Conservation (phyloP, 2,888 invertebrate species). For the Heliconius erato region DNA sequence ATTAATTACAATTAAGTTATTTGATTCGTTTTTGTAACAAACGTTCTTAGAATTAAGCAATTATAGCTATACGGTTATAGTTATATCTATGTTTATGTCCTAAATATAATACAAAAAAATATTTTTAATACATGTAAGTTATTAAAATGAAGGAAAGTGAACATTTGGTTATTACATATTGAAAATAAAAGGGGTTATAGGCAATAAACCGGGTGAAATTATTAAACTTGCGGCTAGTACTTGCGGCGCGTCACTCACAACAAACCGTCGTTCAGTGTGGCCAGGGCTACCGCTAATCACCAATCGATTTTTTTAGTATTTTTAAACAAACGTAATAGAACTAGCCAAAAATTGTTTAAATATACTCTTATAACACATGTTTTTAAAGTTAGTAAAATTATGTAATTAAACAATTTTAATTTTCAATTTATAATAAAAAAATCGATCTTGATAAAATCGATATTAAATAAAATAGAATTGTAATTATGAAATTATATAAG, state of each 20-base stretch:
- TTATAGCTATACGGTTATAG: too few relatives aligned
- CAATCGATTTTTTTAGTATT: slow-evolving; percentile 19
- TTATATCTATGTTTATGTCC: too few relatives aligned
- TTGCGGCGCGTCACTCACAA: slow-evolving; percentile 51
- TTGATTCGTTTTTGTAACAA: too few relatives aligned
- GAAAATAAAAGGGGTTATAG: background rate
- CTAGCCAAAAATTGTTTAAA: background rate
- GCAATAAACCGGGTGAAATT: slow-evolving; percentile 36
- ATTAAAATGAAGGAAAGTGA: background rate
- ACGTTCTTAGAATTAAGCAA: too few relatives aligned
- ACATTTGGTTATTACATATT: background rate
- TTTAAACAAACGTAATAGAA: background rate
- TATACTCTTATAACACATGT: background rate
- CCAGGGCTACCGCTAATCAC: slow-evolving; percentile 47
- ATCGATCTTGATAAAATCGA: too few relatives aligned
- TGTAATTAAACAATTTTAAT: too few relatives aligned
- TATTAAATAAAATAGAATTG: background rate
- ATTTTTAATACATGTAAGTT: background rate
- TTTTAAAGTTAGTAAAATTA: background rate
- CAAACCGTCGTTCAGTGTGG: slow-evolving; percentile 44
- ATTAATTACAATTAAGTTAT: too few relatives aligned
- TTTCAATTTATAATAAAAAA: too few relatives aligned
- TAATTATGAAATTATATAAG: background rate
- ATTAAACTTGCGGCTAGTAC: slow-evolving; percentile 39
- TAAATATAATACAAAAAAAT: too few relatives aligned